Evolutionary conservation across 2,797 vertebrate species (phyloP).

Genomic region (Cygnus olor): DNA sequence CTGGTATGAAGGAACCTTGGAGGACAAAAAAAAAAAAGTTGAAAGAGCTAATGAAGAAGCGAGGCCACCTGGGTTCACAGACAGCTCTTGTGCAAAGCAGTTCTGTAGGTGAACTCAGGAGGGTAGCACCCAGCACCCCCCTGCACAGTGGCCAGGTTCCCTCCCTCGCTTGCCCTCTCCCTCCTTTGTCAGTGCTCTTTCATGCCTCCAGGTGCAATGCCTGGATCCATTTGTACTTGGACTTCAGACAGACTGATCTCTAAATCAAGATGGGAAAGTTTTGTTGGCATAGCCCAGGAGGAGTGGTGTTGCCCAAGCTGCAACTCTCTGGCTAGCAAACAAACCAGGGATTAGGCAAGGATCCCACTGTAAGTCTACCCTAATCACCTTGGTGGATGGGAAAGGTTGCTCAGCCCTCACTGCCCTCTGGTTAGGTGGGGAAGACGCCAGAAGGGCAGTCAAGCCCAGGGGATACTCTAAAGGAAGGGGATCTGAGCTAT

Average conservation of each 20-base stretch:
- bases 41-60: neutral
- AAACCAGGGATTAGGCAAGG: neutral
- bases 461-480: neutral
- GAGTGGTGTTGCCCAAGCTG: neutral
- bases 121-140: neutral
- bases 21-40: neutral
- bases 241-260: neutral
- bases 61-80: neutral
- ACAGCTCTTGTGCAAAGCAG: neutral
- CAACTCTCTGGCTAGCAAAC: neutral
- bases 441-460: neutral
- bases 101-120: accelerated
- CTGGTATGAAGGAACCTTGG: neutral
- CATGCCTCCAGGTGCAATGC: neutral
- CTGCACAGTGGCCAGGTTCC: neutral
- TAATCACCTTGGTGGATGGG: neutral
- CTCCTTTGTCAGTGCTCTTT: neutral
- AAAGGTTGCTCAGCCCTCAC: neutral
- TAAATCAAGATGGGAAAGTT: neutral
- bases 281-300: neutral
- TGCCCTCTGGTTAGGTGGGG: neutral
- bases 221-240: neutral
- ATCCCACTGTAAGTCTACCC: neutral
- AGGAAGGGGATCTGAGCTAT: accelerated
- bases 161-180: neutral